Base-by-base conservation (phyloP, 2,888 invertebrate species). In the Pasiphila rectangulata region DNA sequence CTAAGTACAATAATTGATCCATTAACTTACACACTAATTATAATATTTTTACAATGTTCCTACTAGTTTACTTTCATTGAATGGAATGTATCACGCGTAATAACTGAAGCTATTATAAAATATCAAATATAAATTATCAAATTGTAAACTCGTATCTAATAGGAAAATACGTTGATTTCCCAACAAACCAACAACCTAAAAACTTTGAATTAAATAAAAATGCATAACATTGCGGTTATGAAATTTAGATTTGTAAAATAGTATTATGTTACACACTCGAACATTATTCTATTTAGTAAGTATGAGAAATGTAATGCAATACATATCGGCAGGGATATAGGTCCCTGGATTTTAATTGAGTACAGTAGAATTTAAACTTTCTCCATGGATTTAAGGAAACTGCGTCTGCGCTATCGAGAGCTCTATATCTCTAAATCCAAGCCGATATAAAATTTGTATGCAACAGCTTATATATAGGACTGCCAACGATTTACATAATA, bases 1-100 rank as follows among this genome's bases (percentile, higher is more conserved):
- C 74, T 82, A 83, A 83, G 79, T 84, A 85, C 82, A 83, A 76
- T 83, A 83, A 83, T 84, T 85, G 82, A 78, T 83, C 78, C 75
- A 57, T 71, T 75, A 75, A 63, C 58, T 63, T 69, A 67, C 57
- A 66, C 61, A 66, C 69, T 66, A 75, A 24, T 37, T 38, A 45
- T 56, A 49, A 45, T 57, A 59, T 54, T 51, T 59, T 60, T 42
- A 50, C 45, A 50, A n/a, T 34, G 4, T 30, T 25, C 21, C 32
- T 21, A 36, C 19, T 20, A 17, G 36, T 44, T 49, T 21, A 40
- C 24, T 40, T 25, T 44, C 44, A 60, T n/a, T n/a, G 58, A 59
- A 53, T 76, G 74, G 75, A 77, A 77, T 77, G 76, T 75, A 71
- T 63, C 67, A 70, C 57, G 58, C 64, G 61, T 43, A 34, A 43